Base-by-base conservation (phyloP, 2,113 vertebrate genomes). In the Bettongia penicillata region DNA sequence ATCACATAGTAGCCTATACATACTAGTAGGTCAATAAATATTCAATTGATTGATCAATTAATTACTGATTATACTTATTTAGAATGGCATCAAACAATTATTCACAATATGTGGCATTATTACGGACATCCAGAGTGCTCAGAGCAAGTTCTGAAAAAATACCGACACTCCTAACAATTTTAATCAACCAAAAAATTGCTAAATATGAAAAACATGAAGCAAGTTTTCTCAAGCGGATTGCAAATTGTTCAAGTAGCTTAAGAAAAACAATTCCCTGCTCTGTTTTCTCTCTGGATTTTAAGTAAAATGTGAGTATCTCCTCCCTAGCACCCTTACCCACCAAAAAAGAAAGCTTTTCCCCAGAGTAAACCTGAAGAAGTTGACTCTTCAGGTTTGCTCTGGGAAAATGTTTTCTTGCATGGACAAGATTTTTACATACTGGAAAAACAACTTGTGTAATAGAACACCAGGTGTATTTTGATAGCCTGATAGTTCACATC, bases 101-200 rank as follows among this genome's bases (percentile, higher is more conserved):
- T 84, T 84, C 16, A 43, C 19, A 84, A 84, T 3, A 96, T 11
- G 23, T 61, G 10, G 84, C n/a, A 91, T 89, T 31, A 91, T 91
- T 49, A 93, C 89, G 31, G 8, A n/a, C 89, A n/a, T 7, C 8
- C 47, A 77, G 2, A n/a, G 24, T n/a, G n/a, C 52, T 52, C 49
- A 50, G 61, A 96, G 61, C 53, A 95, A 28, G 31, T 49, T 61
- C 49, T 48, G 43, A 49, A 93, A 77, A 11, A 96, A 90, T 77
- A 53, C 4, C 55, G 91, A 93, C 68, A 49, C 16, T 90, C 51
- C 14, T 89, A 53, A 26, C 47, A 52, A 43, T 23, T 68, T 91
- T 77, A 53, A 11, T 90, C 43, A 53, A 91, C 19, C 48, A 43
- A 25, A 50, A 90, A 43, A 90, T 23, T 84, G 37, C 12, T 50